Percentiles rank a stretch among this genome's conserved stretches.
phyloP scores from a whole-genome alignment of 2,797 vertebrate genomes.

The Micromesistius poutassou region DNA sequence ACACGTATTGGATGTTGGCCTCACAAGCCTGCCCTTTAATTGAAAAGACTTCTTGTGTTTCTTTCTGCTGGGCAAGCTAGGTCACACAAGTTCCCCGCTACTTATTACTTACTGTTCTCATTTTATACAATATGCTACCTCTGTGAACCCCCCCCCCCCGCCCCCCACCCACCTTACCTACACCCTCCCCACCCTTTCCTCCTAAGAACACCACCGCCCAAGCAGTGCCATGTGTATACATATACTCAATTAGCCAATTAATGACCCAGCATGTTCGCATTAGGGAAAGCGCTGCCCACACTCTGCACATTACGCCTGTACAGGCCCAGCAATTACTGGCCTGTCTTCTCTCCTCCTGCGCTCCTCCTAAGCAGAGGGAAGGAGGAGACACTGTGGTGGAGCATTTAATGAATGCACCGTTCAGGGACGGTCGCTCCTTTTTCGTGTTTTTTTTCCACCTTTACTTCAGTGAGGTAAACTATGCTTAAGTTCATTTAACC shows the following conservation, averaged over 20 bases:
- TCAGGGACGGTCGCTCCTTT: too few species aligned
- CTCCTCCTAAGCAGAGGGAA: not conserved
- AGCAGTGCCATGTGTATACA: constrained; percentile 29
- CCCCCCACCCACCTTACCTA: constrained; percentile 13
- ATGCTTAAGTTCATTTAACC: too few species aligned
- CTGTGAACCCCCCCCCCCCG: constrained; percentile 19
- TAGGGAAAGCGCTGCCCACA: constrained; percentile 59
- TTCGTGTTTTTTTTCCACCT: too few species aligned
- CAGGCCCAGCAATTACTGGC: constrained; percentile 55
- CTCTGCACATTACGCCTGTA: constrained; percentile 67
- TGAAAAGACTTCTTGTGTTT: constrained; percentile 10
- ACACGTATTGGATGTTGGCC: too few species aligned
- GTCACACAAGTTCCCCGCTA: constrained; percentile 18
- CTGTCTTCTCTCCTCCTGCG: constrained; percentile 37
- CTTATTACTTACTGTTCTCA: constrained; percentile 23
- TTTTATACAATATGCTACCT: constrained; percentile 28
- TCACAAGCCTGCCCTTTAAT: not conserved
- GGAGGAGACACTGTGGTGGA: not conserved
- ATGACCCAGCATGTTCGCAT: constrained; percentile 68
- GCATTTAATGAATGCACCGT: too few species aligned
- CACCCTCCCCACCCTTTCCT: constrained; percentile 4
- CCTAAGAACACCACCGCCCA: constrained; percentile 35
- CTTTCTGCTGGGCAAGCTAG: constrained; percentile 28
- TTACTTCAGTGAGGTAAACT: too few species aligned
- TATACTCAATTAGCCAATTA: constrained; percentile 73